A percentile compares a stretch with the other conserved stretches of the same genome.
phyloP scores from a whole-genome alignment of 2,797 vertebrate species.

The Myioborus melanocephalus region DNA sequence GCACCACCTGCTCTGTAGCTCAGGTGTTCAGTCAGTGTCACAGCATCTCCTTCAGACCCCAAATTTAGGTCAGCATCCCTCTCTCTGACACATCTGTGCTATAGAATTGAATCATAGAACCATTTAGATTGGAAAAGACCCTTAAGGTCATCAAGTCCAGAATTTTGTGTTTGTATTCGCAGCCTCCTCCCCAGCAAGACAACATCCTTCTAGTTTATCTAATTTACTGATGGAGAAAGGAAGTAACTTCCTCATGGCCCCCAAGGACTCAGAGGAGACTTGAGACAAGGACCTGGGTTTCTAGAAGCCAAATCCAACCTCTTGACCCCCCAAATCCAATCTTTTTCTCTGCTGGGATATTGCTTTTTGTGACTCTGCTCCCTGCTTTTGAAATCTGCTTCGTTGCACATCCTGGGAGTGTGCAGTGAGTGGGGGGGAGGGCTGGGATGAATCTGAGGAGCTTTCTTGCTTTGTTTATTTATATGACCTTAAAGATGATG shows the following conservation, averaged over 20 bases:
- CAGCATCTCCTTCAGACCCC: not conserved
- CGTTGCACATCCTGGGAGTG: not conserved
- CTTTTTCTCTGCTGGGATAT: not conserved
- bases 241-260: not conserved
- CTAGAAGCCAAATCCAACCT: not conserved
- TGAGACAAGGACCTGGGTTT: not conserved
- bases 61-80: not conserved
- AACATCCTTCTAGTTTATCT: not conserved
- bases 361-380: not conserved
- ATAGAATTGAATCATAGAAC: not conserved
- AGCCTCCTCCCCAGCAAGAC: not conserved
- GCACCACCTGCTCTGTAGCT: not conserved
- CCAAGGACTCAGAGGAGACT: not conserved
- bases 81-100: not conserved
- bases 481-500: conserved; percentile 47
- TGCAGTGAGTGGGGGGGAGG: not conserved
- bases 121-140: not conserved
- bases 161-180: not conserved
- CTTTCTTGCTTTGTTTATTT: conserved; percentile 42
- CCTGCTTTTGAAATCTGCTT: not conserved
- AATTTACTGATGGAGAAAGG: not conserved
- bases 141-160: not conserved
- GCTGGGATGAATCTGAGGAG: not conserved
- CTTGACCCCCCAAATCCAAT: not conserved
- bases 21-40: not conserved